Conservation (phyloP, 1,140 invertebrate species). For the Ephestia elutella region DNA sequence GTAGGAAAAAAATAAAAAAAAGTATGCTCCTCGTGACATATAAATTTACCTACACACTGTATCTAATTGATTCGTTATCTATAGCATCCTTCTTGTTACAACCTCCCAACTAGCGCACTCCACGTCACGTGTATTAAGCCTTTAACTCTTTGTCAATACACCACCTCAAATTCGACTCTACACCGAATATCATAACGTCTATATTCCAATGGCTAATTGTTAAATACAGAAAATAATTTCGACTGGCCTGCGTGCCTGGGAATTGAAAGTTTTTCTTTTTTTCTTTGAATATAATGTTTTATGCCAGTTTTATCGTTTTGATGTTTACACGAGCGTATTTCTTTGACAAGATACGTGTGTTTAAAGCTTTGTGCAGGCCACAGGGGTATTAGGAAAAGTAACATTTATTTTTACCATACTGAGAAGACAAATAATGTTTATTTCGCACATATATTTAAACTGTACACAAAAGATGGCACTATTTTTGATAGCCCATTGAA, state of each 20-base stretch:
- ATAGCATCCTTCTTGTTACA: constrained; percentile 24
- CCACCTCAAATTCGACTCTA: not conserved
- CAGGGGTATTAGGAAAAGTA: not conserved
- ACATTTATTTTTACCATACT: not conserved
- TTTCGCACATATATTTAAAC: too few relatives aligned
- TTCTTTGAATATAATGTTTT: constrained; percentile 6
- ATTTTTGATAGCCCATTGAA: too few relatives aligned
- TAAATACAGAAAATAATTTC: constrained; percentile 28
- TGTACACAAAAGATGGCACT: too few relatives aligned
- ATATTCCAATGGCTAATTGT: constrained; percentile 7
- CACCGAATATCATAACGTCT: not conserved
- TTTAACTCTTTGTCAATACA: constrained; percentile 31
- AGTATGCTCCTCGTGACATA: too few relatives aligned
- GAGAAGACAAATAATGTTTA: too few relatives aligned
- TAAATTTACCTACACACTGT: too few relatives aligned
- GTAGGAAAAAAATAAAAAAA: too few relatives aligned
- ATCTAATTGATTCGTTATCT: not conserved
- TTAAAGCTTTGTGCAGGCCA: not conserved
- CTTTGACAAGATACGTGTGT: not conserved
- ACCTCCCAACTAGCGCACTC: constrained; percentile 35
- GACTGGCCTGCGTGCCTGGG: constrained; percentile 34
- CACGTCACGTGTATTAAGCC: constrained; percentile 30
- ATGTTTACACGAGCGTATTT: constrained; percentile 24
- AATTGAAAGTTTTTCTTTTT: constrained; percentile 31
- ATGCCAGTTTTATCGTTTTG: constrained; percentile 3